Evolutionary conservation across 2,888 invertebrate species (phyloP).

Genomic region (Plebejus anna): DNA sequence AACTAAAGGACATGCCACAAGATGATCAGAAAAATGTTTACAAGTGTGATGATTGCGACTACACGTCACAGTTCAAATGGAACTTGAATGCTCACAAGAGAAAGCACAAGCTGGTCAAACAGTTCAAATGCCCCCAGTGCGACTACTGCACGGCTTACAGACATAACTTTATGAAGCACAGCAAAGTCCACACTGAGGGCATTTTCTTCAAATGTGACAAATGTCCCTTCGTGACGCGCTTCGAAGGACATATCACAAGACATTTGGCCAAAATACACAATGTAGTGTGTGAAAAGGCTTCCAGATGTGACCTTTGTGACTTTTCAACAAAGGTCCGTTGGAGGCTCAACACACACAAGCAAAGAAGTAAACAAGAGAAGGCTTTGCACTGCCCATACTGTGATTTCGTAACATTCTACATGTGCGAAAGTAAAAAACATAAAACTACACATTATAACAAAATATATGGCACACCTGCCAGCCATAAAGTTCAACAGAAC

Average conservation of each 20-base stretch:
- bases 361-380: slow-evolving; percentile 47
- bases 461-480: slow-evolving; percentile 37
- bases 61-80: slow-evolving; percentile 44
- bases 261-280: slow-evolving; percentile 61
- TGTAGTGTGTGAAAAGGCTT: slow-evolving; percentile 51
- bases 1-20: slow-evolving; percentile 37
- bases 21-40: slow-evolving; percentile 35
- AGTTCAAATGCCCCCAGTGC: slow-evolving; percentile 45
- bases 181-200: slow-evolving; percentile 42
- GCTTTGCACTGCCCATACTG: slow-evolving; percentile 51
- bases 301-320: slow-evolving; percentile 54
- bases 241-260: slow-evolving; percentile 56
- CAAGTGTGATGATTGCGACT: slow-evolving; percentile 46
- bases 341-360: slow-evolving; percentile 56
- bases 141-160: slow-evolving; percentile 43
- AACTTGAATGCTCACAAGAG: slow-evolving; percentile 48
- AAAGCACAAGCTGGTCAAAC: slow-evolving; percentile 47
- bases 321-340: slow-evolving; percentile 55
- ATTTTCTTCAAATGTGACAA: slow-evolving; percentile 52
- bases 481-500: slow-evolving; percentile 21
- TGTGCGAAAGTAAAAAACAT: slow-evolving; percentile 56
- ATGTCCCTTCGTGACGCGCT: slow-evolving; percentile 55
- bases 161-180: slow-evolving; percentile 43
- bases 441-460: slow-evolving; percentile 44
- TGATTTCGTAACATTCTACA: slow-evolving; percentile 51